phyloP scores from a whole-genome alignment of 2,888 invertebrate genomes.

The Bimastos eiseni region DNA sequence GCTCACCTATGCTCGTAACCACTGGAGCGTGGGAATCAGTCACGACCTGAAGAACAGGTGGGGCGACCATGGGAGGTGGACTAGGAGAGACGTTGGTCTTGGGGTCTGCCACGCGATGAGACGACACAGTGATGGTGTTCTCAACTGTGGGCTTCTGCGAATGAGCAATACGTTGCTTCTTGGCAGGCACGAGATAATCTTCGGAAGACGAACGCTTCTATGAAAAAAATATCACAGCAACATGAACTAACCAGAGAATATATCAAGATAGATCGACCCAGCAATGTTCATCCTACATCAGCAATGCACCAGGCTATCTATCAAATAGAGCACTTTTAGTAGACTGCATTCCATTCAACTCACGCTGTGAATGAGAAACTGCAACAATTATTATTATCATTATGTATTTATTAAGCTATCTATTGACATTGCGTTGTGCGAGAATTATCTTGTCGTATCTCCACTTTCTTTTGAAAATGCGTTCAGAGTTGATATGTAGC shows the following conservation, averaged over 20 bases:
- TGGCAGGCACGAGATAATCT: not conserved
- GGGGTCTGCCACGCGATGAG: not conserved
- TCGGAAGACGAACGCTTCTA: not conserved
- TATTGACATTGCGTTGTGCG: too few species aligned
- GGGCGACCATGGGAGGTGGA: not conserved
- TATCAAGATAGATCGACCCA: not conserved
- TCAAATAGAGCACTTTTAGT: too few species aligned
- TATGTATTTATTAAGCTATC: too few species aligned
- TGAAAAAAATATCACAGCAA: not conserved
- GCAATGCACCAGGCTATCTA: too few species aligned
- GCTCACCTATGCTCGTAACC: not conserved
- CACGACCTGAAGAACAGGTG: not conserved
- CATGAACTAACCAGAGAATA: not conserved
- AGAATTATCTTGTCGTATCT: too few species aligned
- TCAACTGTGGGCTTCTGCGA: not conserved
- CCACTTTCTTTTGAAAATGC: too few species aligned
- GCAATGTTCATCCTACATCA: too few species aligned
- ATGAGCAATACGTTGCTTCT: constrained; percentile 1
- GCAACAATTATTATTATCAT: too few species aligned
- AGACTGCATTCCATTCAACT: too few species aligned
- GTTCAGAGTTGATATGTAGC: too few species aligned
- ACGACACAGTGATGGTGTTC: not conserved
- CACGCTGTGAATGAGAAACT: too few species aligned
- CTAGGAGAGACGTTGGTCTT: not conserved
- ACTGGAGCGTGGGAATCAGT: not conserved